A percentile compares a stretch with the other conserved stretches of the same genome.
These are phyloP conservation scores for Porites australiensis DNA, from an alignment of 64 coral and sea anemone genomes.

Conservation along the genomic window DNA sequence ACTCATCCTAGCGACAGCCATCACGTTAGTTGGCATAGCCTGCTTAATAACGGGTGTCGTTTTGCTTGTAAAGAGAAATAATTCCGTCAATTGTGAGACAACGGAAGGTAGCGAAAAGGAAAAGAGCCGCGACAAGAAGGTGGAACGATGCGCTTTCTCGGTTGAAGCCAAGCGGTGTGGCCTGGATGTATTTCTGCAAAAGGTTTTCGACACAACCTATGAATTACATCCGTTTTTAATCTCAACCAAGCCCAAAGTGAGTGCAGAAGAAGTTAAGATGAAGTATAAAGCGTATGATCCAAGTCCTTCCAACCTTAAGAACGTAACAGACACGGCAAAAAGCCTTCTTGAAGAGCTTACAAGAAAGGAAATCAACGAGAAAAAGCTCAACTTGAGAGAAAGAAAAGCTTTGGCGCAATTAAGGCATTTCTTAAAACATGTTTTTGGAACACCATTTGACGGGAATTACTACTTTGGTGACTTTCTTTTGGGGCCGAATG, in stretches of 20 bases:
- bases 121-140: background rate
- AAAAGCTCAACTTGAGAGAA: slow-evolving; percentile 54
- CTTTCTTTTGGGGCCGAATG: slow-evolving; percentile 69
- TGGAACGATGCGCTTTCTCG: slow-evolving; percentile 52
- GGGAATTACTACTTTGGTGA: slow-evolving; percentile 64
- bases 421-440: slow-evolving; percentile 52
- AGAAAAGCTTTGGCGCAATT: slow-evolving; percentile 67
- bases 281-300: slow-evolving; percentile 69
- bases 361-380: slow-evolving; percentile 41
- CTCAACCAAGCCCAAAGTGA: slow-evolving; percentile 27
- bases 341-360: slow-evolving; percentile 38
- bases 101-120: background rate
- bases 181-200: slow-evolving; percentile 68
- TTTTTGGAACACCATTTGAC: slow-evolving; percentile 69
- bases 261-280: slow-evolving; percentile 7
- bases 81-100: background rate
- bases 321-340: slow-evolving; percentile 58
- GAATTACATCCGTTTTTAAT: slow-evolving; percentile 57
- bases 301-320: slow-evolving; percentile 26
- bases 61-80: slow-evolving; percentile 45
- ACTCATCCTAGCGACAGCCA: background rate
- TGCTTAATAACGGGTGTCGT: slow-evolving; percentile 65
- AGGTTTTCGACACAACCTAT: slow-evolving; percentile 69
- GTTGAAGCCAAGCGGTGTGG: slow-evolving; percentile 73
- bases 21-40: slow-evolving; percentile 54